Percentiles rank a stretch among this genome's conserved stretches.
Evolutionary conservation across 1,140 invertebrate genomes (phyloP).

Genomic region (Brachystomella parvula): DNA sequence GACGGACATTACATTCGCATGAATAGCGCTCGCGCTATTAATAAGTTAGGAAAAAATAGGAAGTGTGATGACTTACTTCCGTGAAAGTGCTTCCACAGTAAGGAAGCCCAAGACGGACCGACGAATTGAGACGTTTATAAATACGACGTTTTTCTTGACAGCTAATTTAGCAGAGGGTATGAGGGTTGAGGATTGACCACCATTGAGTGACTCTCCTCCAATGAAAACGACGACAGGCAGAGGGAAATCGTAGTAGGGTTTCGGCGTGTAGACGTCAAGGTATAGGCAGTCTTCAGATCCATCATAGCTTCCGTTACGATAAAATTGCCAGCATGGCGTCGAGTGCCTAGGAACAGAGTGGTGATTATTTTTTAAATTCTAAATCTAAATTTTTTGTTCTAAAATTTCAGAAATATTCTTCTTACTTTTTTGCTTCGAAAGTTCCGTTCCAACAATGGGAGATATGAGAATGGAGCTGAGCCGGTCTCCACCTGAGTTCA

Average conservation of each 20-base stretch:
- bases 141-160: constrained; percentile 65
- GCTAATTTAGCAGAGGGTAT: constrained; percentile 59
- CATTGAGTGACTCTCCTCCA: constrained; percentile 64
- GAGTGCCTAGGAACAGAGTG: constrained; percentile 11
- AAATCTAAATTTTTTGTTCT: too few relatives aligned
- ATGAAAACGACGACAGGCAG: constrained; percentile 73
- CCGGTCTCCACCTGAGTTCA: constrained; percentile 61
- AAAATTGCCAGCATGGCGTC: constrained; percentile 55
- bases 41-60: not conserved
- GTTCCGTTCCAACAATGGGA: constrained; percentile 73
- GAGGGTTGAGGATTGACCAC: constrained; percentile 45
- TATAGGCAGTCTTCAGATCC: constrained; percentile 73
- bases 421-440: constrained; percentile 50
- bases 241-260: constrained; percentile 58
- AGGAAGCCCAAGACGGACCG: constrained; percentile 70
- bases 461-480: constrained; percentile 56
- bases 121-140: constrained; percentile 72
- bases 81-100: constrained; percentile 58
- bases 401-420: not conserved
- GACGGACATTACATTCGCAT: too few relatives aligned
- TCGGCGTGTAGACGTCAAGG: constrained; percentile 55
- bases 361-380: constrained; percentile 21
- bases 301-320: constrained; percentile 53
- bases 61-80: constrained; percentile 38
- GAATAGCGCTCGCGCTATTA: too few relatives aligned